Evolutionary conservation across 2,113 vertebrate species (phyloP).

Genomic region (Pteropus alecto): DNA sequence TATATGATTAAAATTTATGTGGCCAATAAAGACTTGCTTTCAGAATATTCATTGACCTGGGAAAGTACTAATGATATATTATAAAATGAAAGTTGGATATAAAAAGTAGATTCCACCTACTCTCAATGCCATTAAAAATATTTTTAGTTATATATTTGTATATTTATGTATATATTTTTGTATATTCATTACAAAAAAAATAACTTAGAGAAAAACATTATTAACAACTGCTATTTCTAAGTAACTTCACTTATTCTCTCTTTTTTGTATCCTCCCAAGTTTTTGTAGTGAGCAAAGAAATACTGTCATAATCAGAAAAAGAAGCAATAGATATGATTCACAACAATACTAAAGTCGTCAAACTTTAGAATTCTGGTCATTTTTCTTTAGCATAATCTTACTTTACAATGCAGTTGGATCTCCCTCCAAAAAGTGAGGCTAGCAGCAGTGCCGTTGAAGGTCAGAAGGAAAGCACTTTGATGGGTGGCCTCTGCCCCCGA

Average conservation of each 20-base stretch:
- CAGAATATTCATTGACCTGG: neutral
- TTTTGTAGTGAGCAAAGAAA: neutral
- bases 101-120: neutral
- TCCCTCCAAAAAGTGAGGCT: neutral
- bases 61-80: neutral
- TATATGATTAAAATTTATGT: neutral
- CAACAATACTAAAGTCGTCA: neutral
- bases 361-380: neutral
- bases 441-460: accelerated
- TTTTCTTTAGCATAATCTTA: neutral
- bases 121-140: neutral
- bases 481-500: neutral
- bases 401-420: neutral
- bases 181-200: neutral
- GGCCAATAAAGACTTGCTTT: neutral
- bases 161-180: neutral
- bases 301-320: neutral
- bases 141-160: neutral
- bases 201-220: neutral
- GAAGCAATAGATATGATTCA: neutral
- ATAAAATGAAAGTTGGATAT: neutral
- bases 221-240: neutral
- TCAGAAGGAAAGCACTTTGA: neutral
- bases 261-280: neutral
- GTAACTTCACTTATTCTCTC: neutral